These are phyloP conservation scores for Lithobates pipiens DNA, from an alignment of 2,797 vertebrate species.

Conservation along the genomic window DNA sequence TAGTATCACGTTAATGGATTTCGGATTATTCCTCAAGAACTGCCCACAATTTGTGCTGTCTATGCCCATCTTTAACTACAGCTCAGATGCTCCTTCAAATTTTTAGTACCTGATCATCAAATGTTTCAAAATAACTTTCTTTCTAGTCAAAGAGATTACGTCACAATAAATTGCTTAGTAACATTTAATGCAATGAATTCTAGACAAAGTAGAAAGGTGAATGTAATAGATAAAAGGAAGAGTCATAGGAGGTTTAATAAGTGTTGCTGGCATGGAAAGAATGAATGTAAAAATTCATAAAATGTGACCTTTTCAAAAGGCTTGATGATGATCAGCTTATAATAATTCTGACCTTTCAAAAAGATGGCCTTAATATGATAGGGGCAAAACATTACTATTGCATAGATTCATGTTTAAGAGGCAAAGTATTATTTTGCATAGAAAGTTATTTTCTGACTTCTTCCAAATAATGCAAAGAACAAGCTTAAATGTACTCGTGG, in stretches of 20 bases:
- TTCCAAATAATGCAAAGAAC: conserved; percentile 14
- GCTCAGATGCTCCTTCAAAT: background rate
- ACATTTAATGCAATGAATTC: conserved; percentile 47
- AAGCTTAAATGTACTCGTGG: background rate
- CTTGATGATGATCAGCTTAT: conserved; percentile 52
- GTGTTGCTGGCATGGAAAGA: conserved; percentile 24
- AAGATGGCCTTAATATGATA: conserved; percentile 19
- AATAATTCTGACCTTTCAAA: conserved; percentile 58
- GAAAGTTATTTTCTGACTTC: conserved; percentile 12
- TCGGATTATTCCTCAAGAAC: no score
- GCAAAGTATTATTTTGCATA: conserved; percentile 34
- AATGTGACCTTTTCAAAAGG: conserved; percentile 56
- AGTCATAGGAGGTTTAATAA: conserved; percentile 43
- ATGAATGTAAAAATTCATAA: conserved; percentile 59
- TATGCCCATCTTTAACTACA: background rate
- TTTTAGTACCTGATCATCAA: background rate
- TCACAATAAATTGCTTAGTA: conserved; percentile 25
- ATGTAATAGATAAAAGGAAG: conserved; percentile 43
- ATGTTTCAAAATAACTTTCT: conserved; percentile 4
- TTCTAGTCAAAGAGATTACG: background rate
- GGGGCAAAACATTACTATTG: conserved; percentile 46
- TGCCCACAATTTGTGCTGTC: no score
- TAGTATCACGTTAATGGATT: no score
- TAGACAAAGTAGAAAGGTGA: conserved; percentile 43
- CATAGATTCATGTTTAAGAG: conserved; percentile 31